A percentile compares a stretch with the other conserved stretches of the same genome.
Conservation (phyloP, 2,113 vertebrate genomes). For the Ariopsis seemanni region DNA sequence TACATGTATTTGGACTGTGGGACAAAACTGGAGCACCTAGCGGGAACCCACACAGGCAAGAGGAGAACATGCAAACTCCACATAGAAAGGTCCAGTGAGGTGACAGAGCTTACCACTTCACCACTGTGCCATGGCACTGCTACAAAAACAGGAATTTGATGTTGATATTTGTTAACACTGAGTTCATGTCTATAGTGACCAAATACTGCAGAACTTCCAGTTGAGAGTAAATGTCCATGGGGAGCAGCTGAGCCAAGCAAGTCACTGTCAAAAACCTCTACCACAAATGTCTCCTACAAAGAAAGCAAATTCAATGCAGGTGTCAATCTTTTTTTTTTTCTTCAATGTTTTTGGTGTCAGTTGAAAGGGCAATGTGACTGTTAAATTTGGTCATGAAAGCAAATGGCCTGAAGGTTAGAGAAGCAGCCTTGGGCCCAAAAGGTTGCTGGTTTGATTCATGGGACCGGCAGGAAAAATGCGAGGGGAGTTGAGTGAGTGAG, state of each 20-base stretch:
- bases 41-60: no score
- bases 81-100: no score
- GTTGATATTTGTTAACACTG: background rate
- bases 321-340: background rate
- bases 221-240: background rate
- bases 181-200: background rate
- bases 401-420: background rate
- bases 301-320: background rate
- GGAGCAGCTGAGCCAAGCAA: background rate
- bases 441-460: no score
- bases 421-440: no score
- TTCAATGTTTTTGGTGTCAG: background rate
- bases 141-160: background rate
- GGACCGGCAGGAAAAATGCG: no score
- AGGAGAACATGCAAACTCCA: no score
- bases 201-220: background rate
- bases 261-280: background rate
- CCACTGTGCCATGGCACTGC: background rate
- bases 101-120: background rate
- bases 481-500: no score
- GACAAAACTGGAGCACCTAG: no score
- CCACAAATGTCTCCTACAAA: background rate
- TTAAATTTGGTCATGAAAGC: background rate
- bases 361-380: background rate
- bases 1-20: no score